phyloP scores from a whole-genome alignment of 2,888 invertebrate genomes.

The Halictus ligatus region DNA sequence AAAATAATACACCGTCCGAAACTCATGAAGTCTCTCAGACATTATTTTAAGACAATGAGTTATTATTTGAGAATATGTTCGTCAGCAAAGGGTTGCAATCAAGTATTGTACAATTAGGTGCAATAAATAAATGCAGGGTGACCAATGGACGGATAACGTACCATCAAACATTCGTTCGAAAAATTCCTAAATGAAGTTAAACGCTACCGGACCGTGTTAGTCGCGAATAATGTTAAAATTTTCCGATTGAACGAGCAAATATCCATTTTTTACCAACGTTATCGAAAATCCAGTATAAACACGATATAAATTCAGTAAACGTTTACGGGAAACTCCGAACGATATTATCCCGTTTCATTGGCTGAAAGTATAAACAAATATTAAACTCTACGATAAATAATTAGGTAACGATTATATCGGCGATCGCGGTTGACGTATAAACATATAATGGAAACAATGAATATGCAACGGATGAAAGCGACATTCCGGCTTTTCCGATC shows the following conservation, averaged over 20 bases:
- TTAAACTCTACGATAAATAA: not conserved
- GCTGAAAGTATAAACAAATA: not conserved
- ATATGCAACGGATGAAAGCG: constrained; percentile 6
- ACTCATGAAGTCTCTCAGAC: too few relatives aligned
- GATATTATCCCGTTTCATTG: not conserved
- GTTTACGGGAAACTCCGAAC: not conserved
- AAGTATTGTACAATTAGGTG: too few relatives aligned
- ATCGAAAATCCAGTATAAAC: not conserved
- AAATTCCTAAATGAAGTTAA: not conserved
- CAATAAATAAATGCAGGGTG: too few relatives aligned
- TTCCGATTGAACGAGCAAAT: not conserved
- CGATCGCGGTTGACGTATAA: not conserved
- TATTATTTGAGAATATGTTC: too few relatives aligned
- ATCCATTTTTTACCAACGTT: not conserved
- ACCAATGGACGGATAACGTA: too few relatives aligned
- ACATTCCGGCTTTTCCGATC: not conserved
- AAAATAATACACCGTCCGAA: too few relatives aligned
- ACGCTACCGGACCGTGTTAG: not conserved
- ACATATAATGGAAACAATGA: constrained; percentile 7
- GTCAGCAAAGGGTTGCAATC: too few relatives aligned
- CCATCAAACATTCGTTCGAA: too few relatives aligned
- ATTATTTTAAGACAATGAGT: too few relatives aligned
- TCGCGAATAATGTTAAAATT: not conserved
- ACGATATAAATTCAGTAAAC: not conserved
- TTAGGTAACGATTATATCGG: constrained; percentile 6